phyloP scores from a whole-genome alignment of 2,797 vertebrate genomes.

The Cuniculus paca region DNA sequence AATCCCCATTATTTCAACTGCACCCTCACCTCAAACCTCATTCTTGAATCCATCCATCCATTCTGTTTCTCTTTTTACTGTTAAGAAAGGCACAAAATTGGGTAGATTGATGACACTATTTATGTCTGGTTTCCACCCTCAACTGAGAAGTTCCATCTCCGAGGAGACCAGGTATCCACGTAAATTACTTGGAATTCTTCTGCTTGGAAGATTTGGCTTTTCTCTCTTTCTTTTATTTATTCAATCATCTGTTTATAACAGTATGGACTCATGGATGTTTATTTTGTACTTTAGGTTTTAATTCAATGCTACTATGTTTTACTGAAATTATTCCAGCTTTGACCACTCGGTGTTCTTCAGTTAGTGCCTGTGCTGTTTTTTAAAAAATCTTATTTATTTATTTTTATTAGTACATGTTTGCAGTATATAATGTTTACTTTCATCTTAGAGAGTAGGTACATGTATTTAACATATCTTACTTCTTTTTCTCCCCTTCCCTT shows the following conservation, averaged over 20 bases:
- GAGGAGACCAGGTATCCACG: not conserved
- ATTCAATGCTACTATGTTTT: not conserved
- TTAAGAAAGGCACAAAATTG: not conserved
- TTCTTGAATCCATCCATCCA: not conserved
- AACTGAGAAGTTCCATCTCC: not conserved
- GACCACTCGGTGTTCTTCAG: not conserved
- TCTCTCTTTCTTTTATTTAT: not conserved
- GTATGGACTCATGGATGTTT: not conserved
- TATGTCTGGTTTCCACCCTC: not conserved
- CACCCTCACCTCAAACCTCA: not conserved
- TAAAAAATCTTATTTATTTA: not conserved
- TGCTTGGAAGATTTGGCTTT: not conserved
- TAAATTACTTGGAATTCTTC: constrained; percentile 35
- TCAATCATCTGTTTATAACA: not conserved
- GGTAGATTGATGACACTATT: not conserved
- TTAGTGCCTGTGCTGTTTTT: not conserved
- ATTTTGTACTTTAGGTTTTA: constrained; percentile 21
- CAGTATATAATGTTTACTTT: not conserved
- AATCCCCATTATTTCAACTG: not conserved
- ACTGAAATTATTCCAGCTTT: not conserved
- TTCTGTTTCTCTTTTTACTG: not conserved
- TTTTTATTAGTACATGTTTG: not conserved
- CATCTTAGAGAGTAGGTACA: not conserved
- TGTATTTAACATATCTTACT: not conserved
- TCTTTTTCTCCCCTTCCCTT: not conserved